Evolutionary conservation across 64 coral and sea anemone species (phyloP).

Genomic region (Dendronephthya gigantea): DNA sequence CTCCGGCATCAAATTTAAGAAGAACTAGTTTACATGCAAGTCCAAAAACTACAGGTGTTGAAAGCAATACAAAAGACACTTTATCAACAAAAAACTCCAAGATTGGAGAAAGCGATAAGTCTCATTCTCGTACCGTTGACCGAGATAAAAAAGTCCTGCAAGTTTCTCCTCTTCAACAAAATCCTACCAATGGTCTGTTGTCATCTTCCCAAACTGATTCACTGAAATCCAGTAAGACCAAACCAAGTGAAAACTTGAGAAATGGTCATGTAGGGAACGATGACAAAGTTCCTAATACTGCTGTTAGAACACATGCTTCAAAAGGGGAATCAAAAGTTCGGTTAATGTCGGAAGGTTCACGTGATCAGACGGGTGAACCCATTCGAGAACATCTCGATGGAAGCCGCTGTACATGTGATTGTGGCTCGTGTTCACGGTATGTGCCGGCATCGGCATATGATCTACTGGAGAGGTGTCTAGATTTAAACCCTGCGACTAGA

Average conservation of each 20-base stretch:
- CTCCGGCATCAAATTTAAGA: neutral
- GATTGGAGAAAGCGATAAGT: neutral
- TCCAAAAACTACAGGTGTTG: neutral
- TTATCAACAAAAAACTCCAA: neutral
- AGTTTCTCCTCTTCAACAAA: neutral
- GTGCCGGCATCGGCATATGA: conserved; percentile 66
- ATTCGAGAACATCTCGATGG: conserved; percentile 62
- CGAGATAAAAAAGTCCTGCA: neutral
- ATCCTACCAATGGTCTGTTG: no score
- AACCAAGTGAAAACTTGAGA: neutral
- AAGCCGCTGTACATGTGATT: conserved; percentile 43
- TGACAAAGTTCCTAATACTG: neutral
- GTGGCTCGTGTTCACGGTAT: conserved; percentile 52
- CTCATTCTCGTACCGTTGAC: neutral
- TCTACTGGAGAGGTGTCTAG: conserved; percentile 60
- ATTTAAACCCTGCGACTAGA: conserved; percentile 70
- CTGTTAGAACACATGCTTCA: neutral
- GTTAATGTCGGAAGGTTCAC: neutral
- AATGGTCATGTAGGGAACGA: neutral
- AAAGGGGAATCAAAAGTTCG: neutral
- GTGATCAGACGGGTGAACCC: neutral
- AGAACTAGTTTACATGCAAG: neutral
- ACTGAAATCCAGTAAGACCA: neutral
- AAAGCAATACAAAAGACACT: neutral
- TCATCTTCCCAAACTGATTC: neutral